Evolutionary conservation across 2,113 vertebrate genomes (phyloP), one percentile per base, ranked within the genome.

Genomic region (Mobula hypostoma): DNA sequence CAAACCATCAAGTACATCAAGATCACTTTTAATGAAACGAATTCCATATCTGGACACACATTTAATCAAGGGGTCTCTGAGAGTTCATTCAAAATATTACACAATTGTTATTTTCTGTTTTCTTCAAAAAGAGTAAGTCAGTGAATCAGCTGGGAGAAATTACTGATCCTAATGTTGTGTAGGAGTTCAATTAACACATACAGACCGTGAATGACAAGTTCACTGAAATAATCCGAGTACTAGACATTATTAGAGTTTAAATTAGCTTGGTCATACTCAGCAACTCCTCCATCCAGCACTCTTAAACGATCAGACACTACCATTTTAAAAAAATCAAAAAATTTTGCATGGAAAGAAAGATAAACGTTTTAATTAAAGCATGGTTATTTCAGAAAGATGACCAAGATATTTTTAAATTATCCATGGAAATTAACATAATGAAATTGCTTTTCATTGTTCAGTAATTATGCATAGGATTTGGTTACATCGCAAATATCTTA

Each of bases 251-350:
- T 74, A 40, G 91, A 74, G 14, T 68, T 93, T 29, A 56, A 48
- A 56, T 76, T 70, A 76, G 24, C 36, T 40, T 36, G n/a, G 36
- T 68, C 63, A 68, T 5, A 32, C 63, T 74, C 90, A 72, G 32
- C 32, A 93, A 74, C 90, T 93, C 88, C 68, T 93, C 36, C 24
- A 93, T 36, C 66, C 88, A 70, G 88, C 63, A 92, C 32, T 92
- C n/a, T 61, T 15, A 66, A 17, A 15, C 66, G 66, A 90, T 68
- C 12, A 17, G 61, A 88, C 29, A 48, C 36, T 93, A 21, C 36
- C 70, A 48, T 5, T 74, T 19, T 74, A 21, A 66, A 90, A 90
- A 66, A 32, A 29, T 32, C 7, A 74, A 27, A 68, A 93, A 74
- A 93, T 12, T 2, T 7, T 7, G 68, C 27, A 19, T 19, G 40